Evolutionary conservation across 2,113 vertebrate species (phyloP).

Genomic region (Xiphorhynchus elegans): DNA sequence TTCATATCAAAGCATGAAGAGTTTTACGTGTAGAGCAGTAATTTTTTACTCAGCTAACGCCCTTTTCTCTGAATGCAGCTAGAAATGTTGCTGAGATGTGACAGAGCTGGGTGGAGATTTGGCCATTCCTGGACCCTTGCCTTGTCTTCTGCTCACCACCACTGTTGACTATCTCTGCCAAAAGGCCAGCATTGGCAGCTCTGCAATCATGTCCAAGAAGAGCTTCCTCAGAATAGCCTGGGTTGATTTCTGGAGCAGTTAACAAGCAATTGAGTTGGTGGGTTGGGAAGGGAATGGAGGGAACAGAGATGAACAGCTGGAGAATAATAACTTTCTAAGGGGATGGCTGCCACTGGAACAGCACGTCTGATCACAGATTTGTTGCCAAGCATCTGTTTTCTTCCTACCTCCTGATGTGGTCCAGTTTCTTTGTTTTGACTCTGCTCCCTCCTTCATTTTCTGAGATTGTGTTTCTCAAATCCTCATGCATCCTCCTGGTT

Average conservation of each 20-base stretch:
- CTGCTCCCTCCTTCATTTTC: not conserved
- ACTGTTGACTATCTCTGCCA: not conserved
- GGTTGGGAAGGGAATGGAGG: not conserved
- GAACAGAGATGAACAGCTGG: slow-evolving; percentile 29
- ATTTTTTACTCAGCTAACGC: not conserved
- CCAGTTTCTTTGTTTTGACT: slow-evolving; percentile 24
- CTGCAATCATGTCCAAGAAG: not conserved
- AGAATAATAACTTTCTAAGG: slow-evolving; percentile 40
- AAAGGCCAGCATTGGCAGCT: not conserved
- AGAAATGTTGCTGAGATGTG: not conserved
- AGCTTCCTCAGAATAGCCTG: not conserved
- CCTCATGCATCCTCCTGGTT: not conserved
- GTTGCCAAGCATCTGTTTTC: slow-evolving; percentile 55
- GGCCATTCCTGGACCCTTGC: not conserved
- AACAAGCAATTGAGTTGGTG: not conserved
- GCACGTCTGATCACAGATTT: not conserved
- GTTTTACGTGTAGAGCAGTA: not conserved
- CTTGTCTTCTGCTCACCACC: not conserved
- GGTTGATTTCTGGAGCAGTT: not conserved
- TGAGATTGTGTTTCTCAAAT: not conserved
- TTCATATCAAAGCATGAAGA: slow-evolving; percentile 50
- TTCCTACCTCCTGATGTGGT: slow-evolving; percentile 22
- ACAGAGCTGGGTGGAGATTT: not conserved
- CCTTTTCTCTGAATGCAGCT: not conserved
- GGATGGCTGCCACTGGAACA: slow-evolving; percentile 10